Evolutionary conservation across 2,888 invertebrate species (phyloP).

Genomic region (Axea sp.): DNA sequence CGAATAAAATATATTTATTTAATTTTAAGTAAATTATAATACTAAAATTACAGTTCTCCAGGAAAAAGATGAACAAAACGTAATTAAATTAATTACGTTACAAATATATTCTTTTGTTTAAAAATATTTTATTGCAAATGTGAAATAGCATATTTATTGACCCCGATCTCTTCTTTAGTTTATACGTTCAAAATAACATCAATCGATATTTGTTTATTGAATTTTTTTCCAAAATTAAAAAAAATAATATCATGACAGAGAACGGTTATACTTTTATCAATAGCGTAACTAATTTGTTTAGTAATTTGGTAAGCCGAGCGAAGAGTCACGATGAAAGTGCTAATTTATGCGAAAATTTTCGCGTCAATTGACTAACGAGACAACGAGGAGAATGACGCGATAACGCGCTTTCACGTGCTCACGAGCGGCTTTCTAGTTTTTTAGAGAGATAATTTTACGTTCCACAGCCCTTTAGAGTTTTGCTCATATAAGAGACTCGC

Average conservation of each 20-base stretch:
- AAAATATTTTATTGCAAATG: too few relatives aligned
- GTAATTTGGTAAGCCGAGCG: slow-evolving; percentile 75
- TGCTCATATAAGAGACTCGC: slow-evolving; percentile 34
- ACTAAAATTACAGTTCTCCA: too few relatives aligned
- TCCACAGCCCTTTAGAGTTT: slow-evolving; percentile 57
- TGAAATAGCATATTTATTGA: slow-evolving; percentile 8
- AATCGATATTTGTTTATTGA: slow-evolving; percentile 47
- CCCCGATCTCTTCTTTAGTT: slow-evolving; percentile 7
- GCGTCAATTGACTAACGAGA: slow-evolving; percentile 70
- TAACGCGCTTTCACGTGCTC: slow-evolving; percentile 58
- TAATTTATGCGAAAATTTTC: slow-evolving; percentile 70
- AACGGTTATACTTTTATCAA: slow-evolving; percentile 71
- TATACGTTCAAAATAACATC: slow-evolving; percentile 25
- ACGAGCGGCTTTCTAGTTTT: slow-evolving; percentile 53
- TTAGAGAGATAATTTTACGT: slow-evolving; percentile 62
- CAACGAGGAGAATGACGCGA: slow-evolving; percentile 59
- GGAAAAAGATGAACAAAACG: too few relatives aligned
- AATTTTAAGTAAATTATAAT: too few relatives aligned
- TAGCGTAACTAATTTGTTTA: slow-evolving; percentile 76
- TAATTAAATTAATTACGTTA: too few relatives aligned
- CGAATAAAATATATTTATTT: too few relatives aligned
- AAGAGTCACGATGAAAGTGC: slow-evolving; percentile 70
- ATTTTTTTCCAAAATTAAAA: slow-evolving; percentile 52
- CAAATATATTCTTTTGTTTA: too few relatives aligned
- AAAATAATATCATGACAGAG: slow-evolving; percentile 33